These are phyloP conservation scores for Brachyhypopomus gauderio DNA, from an alignment of 2,113 vertebrate genomes.

Conservation along the genomic window DNA sequence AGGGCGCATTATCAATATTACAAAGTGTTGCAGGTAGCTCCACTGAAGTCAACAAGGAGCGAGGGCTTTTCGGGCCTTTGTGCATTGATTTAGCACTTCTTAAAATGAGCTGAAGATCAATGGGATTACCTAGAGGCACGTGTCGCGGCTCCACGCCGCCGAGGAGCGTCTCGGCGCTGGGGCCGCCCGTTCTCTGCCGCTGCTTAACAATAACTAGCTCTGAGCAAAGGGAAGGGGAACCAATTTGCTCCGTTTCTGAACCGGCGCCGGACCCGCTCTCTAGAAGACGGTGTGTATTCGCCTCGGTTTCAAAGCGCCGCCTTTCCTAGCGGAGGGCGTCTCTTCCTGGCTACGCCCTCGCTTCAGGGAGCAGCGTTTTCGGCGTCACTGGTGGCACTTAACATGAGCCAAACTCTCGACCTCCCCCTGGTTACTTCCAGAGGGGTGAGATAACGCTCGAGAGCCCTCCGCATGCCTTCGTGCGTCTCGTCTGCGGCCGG, in stretches of 20 bases:
- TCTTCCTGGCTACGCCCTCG: not conserved
- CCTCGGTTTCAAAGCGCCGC: not conserved
- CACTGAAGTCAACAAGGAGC: constrained; percentile 74
- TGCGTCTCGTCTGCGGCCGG: not conserved
- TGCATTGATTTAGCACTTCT: constrained; percentile 77
- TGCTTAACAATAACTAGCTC: constrained; percentile 27
- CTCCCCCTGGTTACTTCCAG: not conserved
- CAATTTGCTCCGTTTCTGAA: not conserved
- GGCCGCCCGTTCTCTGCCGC: constrained; percentile 24
- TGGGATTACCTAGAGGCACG: constrained; percentile 76
- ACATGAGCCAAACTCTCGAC: not conserved
- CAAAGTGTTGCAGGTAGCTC: constrained; percentile 77
- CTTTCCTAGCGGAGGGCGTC: not conserved
- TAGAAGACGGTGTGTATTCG: not conserved
- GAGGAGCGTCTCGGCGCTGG: constrained; percentile 46
- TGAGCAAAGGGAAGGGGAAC: constrained; percentile 13
- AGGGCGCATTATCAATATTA: constrained; percentile 72
- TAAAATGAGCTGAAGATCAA: constrained; percentile 83
- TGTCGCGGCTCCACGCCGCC: constrained; percentile 73
- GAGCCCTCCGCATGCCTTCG: not conserved
- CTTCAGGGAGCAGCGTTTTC: not conserved
- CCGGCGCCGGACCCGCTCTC: not conserved
- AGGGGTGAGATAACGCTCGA: not conserved
- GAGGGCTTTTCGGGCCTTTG: constrained; percentile 75
- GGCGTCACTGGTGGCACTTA: too few species aligned